Evolutionary conservation across 64 coral and sea anemone species (phyloP).

Genomic region (Montipora foliosa): DNA sequence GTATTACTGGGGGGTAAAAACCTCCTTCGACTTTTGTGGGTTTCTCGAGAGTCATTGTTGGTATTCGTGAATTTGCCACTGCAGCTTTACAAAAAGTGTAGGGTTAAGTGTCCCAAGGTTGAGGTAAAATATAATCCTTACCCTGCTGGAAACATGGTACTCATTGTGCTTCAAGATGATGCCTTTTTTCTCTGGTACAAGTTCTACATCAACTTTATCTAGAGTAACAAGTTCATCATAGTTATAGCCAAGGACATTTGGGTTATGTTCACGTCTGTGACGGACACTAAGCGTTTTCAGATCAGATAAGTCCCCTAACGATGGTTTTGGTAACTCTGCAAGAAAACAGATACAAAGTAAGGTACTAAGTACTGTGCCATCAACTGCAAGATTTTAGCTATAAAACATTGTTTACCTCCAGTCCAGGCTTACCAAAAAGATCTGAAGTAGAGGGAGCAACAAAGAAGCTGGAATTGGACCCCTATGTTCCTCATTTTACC

Average conservation of each 20-base stretch:
- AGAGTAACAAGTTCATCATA: slow-evolving; percentile 87
- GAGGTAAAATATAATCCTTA: slow-evolving; percentile 16
- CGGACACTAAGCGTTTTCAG: slow-evolving; percentile 82
- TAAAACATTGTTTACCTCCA: too few species aligned
- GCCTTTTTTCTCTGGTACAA: slow-evolving; percentile 98
- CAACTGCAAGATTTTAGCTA: too few species aligned
- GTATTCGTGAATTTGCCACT: too few species aligned
- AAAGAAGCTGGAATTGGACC: too few species aligned
- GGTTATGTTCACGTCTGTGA: slow-evolving; percentile 85
- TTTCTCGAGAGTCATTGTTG: too few species aligned
- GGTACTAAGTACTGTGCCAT: background rate
- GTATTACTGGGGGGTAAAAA: too few species aligned
- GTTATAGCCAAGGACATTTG: slow-evolving; percentile 81
- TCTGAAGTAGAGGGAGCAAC: too few species aligned
- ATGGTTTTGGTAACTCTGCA: slow-evolving; percentile 93
- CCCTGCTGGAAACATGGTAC: slow-evolving; percentile 92
- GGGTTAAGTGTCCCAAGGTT: too few species aligned
- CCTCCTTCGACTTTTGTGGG: too few species aligned
- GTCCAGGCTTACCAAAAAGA: too few species aligned
- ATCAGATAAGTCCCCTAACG: slow-evolving; percentile 91
- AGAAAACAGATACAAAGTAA: background rate
- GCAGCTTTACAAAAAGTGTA: too few species aligned
- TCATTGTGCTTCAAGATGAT: slow-evolving; percentile 99
- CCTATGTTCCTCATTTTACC: too few species aligned
- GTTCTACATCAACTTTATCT: slow-evolving; percentile 87